These are phyloP conservation scores for Dorcus hopei DNA, from an alignment of 2,888 invertebrate genomes.

Conservation along the genomic window DNA sequence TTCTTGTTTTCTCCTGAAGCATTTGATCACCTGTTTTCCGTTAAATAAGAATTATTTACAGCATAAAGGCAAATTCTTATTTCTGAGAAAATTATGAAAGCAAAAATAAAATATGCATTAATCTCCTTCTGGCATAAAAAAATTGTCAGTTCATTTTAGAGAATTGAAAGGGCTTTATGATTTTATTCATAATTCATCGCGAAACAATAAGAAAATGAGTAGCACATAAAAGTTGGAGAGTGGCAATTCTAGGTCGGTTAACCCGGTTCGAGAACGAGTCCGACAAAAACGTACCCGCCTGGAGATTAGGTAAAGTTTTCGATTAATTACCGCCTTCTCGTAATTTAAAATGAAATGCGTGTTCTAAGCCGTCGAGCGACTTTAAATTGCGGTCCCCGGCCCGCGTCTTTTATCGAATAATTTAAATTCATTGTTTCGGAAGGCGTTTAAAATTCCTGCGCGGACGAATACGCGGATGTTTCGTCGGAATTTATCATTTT, in stretches of 20 bases:
- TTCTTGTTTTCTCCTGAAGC: no score
- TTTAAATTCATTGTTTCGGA: slow-evolving; percentile 1
- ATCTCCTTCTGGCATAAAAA: no score
- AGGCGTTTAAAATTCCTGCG: background rate
- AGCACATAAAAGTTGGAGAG: background rate
- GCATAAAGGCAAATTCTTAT: no score
- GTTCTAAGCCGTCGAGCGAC: background rate
- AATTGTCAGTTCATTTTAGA: no score
- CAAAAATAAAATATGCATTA: no score
- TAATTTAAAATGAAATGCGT: slow-evolving; percentile 3
- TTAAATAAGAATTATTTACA: no score
- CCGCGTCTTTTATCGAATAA: slow-evolving; percentile 1
- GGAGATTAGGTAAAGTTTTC: slow-evolving; percentile 3
- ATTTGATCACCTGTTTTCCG: no score
- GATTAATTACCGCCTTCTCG: slow-evolving; percentile 3
- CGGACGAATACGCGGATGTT: background rate
- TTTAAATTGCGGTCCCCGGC: background rate
- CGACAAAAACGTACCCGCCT: background rate
- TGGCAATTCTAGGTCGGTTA: background rate
- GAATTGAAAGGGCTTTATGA: no score
- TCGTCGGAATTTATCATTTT: background rate
- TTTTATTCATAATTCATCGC: background rate
- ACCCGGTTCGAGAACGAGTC: background rate
- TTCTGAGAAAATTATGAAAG: no score
- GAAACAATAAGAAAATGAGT: background rate